Evolutionary conservation across 2,888 invertebrate species (phyloP), one percentile per base, ranked within the genome.

Genomic region (Phortica okadai): DNA sequence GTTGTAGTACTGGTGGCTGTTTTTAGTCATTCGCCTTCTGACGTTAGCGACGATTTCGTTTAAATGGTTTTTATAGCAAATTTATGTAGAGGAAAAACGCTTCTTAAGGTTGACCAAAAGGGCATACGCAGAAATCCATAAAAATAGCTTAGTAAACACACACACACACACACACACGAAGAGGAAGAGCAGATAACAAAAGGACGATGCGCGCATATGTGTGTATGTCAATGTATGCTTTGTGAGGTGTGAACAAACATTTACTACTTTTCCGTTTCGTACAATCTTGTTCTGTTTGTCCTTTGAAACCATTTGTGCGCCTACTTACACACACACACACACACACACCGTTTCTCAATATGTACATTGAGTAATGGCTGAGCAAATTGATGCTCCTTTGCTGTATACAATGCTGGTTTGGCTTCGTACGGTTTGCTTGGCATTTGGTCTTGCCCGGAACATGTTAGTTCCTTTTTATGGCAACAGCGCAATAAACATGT

Each of bases 81-180:
- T 87, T 87, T 87, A 87, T 87, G 88, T 84, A 88, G 86, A 85
- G 89, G 89, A 88, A 87, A 85, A 88, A 83, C 84, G 84, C 88
- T 86, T 86, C 42, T 79, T 76, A 79, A 84, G 83, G 81, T 84
- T 87, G 83, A 85, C 84, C 85, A 82, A 85, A 79, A 78, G 81
- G 81, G 80, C 85, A 86, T 78, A 83, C 84, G 87, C 87, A 86
- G 88, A 82, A 85, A 81, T 78, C 88, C 87, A 88, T 86, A 88
- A 86, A 88, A 88, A 86, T 88, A 75, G 79, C 83, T 81, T 73
- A 59, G 79, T 78, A 67, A 73, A 64, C 62, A 73, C 64, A 44
- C n/a, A 73, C 64, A 56, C 42, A 56, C 7, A 66, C 44, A 56
- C 64, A 73, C 45, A 56, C 54, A 62, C 25, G 74, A 33, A 14